Percentiles rank a stretch among this genome's conserved stretches.
Conservation (phyloP, 2,113 vertebrate species). For the Silurus asotus region DNA sequence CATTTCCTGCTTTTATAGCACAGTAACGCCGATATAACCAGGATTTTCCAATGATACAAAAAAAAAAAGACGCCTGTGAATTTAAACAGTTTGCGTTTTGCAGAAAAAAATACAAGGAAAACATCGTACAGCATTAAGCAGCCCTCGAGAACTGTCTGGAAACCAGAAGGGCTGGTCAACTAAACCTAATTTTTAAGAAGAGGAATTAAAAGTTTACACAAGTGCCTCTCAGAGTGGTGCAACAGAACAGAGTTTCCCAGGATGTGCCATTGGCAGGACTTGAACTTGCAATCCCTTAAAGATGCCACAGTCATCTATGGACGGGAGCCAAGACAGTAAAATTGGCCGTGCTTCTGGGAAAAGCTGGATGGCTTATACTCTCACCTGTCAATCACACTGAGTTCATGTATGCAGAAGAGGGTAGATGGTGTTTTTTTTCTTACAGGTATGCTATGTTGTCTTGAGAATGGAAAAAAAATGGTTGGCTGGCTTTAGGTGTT, state of each 20-base stretch:
- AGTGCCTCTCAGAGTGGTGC: neutral
- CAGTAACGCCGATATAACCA: slow-evolving; percentile 57
- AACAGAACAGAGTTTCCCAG: neutral
- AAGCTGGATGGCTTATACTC: neutral
- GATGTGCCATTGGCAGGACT: neutral
- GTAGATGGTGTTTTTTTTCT: neutral
- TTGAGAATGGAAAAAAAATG: neutral
- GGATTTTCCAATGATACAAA: slow-evolving; percentile 36
- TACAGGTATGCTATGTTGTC: neutral
- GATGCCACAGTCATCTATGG: neutral
- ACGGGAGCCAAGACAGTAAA: neutral
- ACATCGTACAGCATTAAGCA: slow-evolving; percentile 44
- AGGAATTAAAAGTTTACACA: slow-evolving; percentile 13
- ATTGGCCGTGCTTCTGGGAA: neutral
- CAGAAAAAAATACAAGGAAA: neutral
- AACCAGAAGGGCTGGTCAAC: slow-evolving; percentile 23
- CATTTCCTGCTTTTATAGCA: slow-evolving; percentile 46
- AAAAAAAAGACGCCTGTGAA: neutral
- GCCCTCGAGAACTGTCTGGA: slow-evolving; percentile 56
- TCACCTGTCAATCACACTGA: neutral
- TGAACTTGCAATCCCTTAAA: neutral
- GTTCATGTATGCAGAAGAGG: neutral
- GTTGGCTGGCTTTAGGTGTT: neutral
- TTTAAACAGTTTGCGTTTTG: neutral
- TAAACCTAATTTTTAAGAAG: slow-evolving; percentile 11